These are phyloP conservation scores for Cosmia trapezina DNA, from an alignment of 2,888 invertebrate species.

Conservation along the genomic window DNA sequence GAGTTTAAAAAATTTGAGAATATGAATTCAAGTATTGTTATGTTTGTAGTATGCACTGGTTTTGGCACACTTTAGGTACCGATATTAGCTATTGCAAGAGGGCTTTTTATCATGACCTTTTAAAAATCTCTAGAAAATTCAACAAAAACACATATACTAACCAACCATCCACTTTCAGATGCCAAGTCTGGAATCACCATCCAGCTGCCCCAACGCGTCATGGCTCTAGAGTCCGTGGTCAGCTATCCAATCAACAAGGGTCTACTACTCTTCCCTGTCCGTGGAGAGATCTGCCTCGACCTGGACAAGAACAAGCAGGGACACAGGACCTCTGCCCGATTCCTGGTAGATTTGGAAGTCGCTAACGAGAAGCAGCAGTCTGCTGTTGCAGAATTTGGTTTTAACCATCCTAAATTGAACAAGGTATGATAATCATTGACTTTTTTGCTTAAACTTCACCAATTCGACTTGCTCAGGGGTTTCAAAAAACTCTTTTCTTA, in stretches of 20 bases:
- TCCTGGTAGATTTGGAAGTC: conserved; percentile 87
- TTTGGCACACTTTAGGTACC: not conserved
- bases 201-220: conserved; percentile 92
- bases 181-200: conserved; percentile 89
- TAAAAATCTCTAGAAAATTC: not conserved
- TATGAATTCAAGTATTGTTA: not conserved
- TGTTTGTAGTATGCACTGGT: not conserved
- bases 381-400: conserved; percentile 90
- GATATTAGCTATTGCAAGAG: not conserved
- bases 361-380: conserved; percentile 86
- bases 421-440: conserved; percentile 80
- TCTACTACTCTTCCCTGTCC: conserved; percentile 91
- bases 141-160: not conserved
- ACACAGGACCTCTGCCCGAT: conserved; percentile 91
- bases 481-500: not conserved
- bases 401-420: conserved; percentile 92
- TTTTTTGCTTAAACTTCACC: not conserved
- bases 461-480: not conserved
- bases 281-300: conserved; percentile 92
- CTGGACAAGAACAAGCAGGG: conserved; percentile 93
- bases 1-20: not conserved
- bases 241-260: conserved; percentile 82
- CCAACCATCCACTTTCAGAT: conserved; percentile 66
- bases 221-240: conserved; percentile 91
- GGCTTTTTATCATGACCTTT: not conserved